Conservation (phyloP, 1,140 invertebrate genomes). For the Zaprionus ornatus region DNA sequence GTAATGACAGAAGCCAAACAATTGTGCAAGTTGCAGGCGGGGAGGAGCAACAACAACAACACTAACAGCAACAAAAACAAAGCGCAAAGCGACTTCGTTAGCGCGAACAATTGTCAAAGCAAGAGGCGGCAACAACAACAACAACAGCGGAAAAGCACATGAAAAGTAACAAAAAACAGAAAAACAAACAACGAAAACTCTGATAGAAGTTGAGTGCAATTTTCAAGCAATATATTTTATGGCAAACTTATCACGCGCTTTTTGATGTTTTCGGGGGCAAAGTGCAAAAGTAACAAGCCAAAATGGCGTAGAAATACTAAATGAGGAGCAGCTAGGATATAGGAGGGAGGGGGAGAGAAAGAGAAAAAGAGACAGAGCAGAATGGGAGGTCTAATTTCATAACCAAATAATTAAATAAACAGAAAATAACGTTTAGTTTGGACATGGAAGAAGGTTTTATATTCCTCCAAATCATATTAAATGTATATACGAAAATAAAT, state of each 20-base stretch:
- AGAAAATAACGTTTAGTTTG: too few relatives aligned
- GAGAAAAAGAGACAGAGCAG: not conserved
- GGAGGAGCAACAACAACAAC: conserved; percentile 27
- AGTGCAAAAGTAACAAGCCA: conserved; percentile 72
- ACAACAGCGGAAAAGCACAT: conserved; percentile 17
- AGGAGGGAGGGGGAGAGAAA: not conserved
- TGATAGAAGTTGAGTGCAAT: conserved; percentile 58
- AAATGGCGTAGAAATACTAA: conserved; percentile 68
- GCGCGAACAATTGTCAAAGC: conserved; percentile 69
- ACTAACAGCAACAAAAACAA: conserved; percentile 17
- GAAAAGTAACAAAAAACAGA: conserved; percentile 27
- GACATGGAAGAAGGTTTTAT: too few relatives aligned
- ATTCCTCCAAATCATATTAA: too few relatives aligned
- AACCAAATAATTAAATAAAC: conserved; percentile 63
- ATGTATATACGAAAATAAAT: too few relatives aligned
- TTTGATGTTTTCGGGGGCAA: conserved; percentile 60
- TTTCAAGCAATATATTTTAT: conserved; percentile 77
- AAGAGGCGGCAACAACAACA: conserved; percentile 12
- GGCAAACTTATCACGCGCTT: conserved; percentile 74
- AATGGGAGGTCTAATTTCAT: conserved; percentile 66
- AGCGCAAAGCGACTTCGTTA: conserved; percentile 67
- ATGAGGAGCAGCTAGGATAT: conserved; percentile 35
- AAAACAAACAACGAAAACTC: conserved; percentile 16
- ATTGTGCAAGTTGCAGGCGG: conserved; percentile 72
- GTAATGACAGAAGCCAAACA: conserved; percentile 81